phyloP scores from a whole-genome alignment of 1,140 invertebrate genomes.

The Phymastichus coffea region DNA sequence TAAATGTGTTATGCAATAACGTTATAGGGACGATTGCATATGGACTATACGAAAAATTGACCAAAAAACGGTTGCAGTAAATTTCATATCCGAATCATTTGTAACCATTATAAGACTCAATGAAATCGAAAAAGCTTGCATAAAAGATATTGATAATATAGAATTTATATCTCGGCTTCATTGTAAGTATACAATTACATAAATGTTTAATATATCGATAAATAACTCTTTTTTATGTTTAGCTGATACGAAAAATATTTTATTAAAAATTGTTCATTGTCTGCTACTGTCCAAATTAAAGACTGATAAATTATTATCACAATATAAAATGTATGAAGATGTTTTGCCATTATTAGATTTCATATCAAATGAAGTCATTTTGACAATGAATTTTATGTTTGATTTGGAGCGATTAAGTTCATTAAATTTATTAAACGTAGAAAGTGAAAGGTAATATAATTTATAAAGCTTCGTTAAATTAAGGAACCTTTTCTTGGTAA shows the following conservation, averaged over 20 bases:
- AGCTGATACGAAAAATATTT: conserved; percentile 29
- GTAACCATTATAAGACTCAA: conserved; percentile 31
- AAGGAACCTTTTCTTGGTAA: not conserved
- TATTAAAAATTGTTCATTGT: conserved; percentile 37
- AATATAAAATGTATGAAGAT: conserved; percentile 32
- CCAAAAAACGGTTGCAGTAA: conserved; percentile 30
- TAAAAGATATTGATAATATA: conserved; percentile 31
- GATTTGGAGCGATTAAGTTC: conserved; percentile 34
- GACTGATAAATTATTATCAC: conserved; percentile 5
- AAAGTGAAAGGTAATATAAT: conserved; percentile 34
- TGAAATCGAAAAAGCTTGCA: not conserved
- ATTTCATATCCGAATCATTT: conserved; percentile 41
- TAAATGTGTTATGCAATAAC: not conserved
- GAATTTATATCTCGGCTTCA: conserved; percentile 34
- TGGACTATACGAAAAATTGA: conserved; percentile 35
- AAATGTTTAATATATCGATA: not conserved
- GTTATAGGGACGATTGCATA: conserved; percentile 41
- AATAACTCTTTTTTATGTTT: conserved; percentile 5
- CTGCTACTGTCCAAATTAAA: conserved; percentile 37
- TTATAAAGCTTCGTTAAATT: not conserved
- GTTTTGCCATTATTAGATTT: conserved; percentile 35
- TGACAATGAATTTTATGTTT: conserved; percentile 42
- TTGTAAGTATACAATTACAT: conserved; percentile 28
- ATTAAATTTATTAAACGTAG: conserved; percentile 36
- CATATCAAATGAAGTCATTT: conserved; percentile 37